Evolutionary conservation across 2,113 vertebrate genomes (phyloP).

Genomic region (Pseudopodoces humilis): DNA sequence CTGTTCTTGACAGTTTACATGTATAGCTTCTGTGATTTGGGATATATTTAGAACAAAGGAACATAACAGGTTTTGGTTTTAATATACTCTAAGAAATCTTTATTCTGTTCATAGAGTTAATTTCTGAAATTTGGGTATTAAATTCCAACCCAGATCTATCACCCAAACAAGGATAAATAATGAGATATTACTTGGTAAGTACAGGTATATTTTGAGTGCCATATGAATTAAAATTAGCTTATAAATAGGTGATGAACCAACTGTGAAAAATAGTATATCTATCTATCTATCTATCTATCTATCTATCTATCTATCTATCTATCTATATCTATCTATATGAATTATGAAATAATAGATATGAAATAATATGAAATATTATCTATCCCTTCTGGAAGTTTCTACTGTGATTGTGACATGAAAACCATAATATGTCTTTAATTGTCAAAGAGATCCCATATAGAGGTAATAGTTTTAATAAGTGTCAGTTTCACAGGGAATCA

Average conservation of each 20-base stretch:
- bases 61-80: background rate
- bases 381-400: background rate
- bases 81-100: background rate
- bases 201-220: background rate
- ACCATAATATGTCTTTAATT: background rate
- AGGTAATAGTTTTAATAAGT: background rate
- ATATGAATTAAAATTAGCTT: background rate
- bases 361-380: too few relatives aligned
- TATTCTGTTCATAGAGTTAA: background rate
- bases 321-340: background rate
- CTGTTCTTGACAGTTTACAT: background rate
- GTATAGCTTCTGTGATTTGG: background rate
- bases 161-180: background rate
- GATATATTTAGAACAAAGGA: background rate
- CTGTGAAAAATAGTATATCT: background rate
- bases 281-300: too few relatives aligned
- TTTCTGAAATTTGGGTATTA: background rate
- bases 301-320: too few relatives aligned
- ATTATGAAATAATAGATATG: too few relatives aligned
- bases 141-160: background rate
- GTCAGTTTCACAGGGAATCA: background rate
- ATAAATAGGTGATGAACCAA: background rate
- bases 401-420: background rate
- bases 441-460: background rate
- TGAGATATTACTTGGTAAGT: background rate